phyloP scores from a whole-genome alignment of 1,140 invertebrate species.

The Drosophila lowei region DNA sequence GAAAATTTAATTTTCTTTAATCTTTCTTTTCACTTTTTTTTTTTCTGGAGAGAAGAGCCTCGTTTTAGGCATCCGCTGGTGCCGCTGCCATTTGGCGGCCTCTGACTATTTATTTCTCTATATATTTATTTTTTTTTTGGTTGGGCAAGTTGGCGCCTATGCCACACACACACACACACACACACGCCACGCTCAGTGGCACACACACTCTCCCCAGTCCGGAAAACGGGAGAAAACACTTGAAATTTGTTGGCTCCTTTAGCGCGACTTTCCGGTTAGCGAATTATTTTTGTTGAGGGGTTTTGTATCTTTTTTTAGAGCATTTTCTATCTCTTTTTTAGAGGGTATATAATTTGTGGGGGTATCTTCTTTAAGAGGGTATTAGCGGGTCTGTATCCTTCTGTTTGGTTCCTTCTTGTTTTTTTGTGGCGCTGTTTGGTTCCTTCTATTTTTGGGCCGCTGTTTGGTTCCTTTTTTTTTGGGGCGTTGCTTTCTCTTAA shows the following conservation, averaged over 20 bases:
- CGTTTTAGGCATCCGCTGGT: not conserved
- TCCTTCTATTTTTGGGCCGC: too few relatives aligned
- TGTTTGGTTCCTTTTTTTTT: slow-evolving; percentile 19
- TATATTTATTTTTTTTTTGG: slow-evolving; percentile 45
- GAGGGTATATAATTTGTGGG: slow-evolving; percentile 4
- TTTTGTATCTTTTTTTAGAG: slow-evolving; percentile 6
- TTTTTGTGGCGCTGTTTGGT: slow-evolving; percentile 54
- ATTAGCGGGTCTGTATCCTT: not conserved
- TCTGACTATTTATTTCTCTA: slow-evolving; percentile 48
- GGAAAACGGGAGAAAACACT: slow-evolving; percentile 36
- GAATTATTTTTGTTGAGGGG: slow-evolving; percentile 13
- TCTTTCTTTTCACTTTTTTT: slow-evolving; percentile 49
- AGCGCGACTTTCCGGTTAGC: slow-evolving; percentile 36
- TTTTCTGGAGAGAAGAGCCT: slow-evolving; percentile 3
- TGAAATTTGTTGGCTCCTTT: slow-evolving; percentile 45
- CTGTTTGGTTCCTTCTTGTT: slow-evolving; percentile 7
- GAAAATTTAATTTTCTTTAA: slow-evolving; percentile 49
- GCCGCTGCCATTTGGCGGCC: slow-evolving; percentile 33
- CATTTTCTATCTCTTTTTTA: not conserved
- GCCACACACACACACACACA: slow-evolving; percentile 19
- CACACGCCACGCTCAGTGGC: slow-evolving; percentile 5
- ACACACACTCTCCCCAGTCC: slow-evolving; percentile 2
- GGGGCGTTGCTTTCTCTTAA: slow-evolving; percentile 60
- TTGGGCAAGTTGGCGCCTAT: slow-evolving; percentile 68
- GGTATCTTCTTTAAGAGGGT: not conserved